phyloP scores from a whole-genome alignment of 2,888 invertebrate species.

The Apoda limacodes region DNA sequence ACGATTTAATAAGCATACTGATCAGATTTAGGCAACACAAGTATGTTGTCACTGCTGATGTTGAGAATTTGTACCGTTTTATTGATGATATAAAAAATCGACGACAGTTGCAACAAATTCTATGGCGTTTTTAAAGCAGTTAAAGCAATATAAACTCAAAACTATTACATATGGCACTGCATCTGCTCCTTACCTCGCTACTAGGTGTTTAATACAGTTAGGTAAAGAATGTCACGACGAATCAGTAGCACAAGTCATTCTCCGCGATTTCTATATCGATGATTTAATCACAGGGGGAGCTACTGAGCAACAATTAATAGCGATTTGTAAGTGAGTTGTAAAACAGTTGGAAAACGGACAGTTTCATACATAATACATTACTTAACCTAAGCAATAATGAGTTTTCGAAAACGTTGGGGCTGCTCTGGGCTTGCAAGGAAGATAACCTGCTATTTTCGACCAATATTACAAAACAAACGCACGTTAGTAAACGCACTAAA shows the following conservation, averaged over 20 bases:
- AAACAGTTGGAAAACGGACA: constrained; percentile 5
- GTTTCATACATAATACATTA: constrained; percentile 3
- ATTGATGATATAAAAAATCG: no score
- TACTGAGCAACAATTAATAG: neutral
- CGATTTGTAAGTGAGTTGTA: constrained; percentile 3
- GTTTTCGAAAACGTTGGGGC: no score
- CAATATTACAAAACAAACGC: no score
- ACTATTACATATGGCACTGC: constrained; percentile 10
- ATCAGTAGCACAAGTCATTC: constrained; percentile 1
- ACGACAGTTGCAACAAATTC: no score
- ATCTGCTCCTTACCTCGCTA: constrained; percentile 5
- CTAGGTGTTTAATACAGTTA: constrained; percentile 5
- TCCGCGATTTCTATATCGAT: constrained; percentile 6
- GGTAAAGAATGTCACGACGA: neutral
- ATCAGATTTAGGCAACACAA: constrained; percentile 24
- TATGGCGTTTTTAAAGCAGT: no score
- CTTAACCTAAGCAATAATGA: constrained; percentile 2
- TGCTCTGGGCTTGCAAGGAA: no score
- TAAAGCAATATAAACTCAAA: constrained; percentile 18
- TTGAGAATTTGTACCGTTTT: constrained; percentile 31
- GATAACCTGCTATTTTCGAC: no score
- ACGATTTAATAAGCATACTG: constrained; percentile 25
- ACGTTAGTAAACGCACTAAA: no score
- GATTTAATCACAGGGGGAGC: constrained; percentile 1
- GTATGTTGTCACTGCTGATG: constrained; percentile 27